A percentile compares a stretch with the other conserved stretches of the same genome.
Evolutionary conservation across 1,140 invertebrate genomes (phyloP).

Genomic region (Atta colombica): DNA sequence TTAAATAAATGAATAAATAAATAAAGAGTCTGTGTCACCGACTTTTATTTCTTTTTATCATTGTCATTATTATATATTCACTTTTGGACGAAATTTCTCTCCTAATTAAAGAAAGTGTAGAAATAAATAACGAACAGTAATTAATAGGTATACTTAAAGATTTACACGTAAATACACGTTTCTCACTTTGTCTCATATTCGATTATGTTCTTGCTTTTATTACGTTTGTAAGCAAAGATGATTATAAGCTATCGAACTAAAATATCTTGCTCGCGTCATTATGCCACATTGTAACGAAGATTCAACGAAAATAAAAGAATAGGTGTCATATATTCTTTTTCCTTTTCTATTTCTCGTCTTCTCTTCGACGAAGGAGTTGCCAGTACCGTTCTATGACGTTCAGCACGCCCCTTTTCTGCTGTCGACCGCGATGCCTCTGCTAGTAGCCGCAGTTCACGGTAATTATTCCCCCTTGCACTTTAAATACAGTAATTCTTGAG

Average conservation of each 20-base stretch:
- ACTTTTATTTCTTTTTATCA: background rate
- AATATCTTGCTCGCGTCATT: constrained; percentile 27
- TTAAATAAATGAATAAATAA: background rate
- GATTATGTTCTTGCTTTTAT: background rate
- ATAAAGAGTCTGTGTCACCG: too few relatives aligned
- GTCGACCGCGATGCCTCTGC: constrained; percentile 74
- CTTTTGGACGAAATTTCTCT: background rate
- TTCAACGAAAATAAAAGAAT: constrained; percentile 16
- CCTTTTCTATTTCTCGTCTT: background rate
- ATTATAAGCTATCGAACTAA: constrained; percentile 47
- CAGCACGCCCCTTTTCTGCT: constrained; percentile 76
- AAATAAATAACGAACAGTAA: constrained; percentile 19
- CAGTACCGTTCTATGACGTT: constrained; percentile 64
- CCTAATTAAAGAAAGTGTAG: background rate
- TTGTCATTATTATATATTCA: background rate
- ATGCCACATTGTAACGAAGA: background rate
- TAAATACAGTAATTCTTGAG: constrained; percentile 85
- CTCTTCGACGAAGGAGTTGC: constrained; percentile 20
- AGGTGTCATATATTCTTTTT: background rate
- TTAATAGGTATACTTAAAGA: constrained; percentile 15
- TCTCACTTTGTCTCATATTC: background rate
- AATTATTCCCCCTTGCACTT: constrained; percentile 82
- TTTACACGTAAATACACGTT: background rate
- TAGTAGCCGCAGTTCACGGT: constrained; percentile 79
- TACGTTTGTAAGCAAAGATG: constrained; percentile 1